Evolutionary conservation across 2,113 vertebrate species (phyloP).

Genomic region (Oxyruncus cristatus): DNA sequence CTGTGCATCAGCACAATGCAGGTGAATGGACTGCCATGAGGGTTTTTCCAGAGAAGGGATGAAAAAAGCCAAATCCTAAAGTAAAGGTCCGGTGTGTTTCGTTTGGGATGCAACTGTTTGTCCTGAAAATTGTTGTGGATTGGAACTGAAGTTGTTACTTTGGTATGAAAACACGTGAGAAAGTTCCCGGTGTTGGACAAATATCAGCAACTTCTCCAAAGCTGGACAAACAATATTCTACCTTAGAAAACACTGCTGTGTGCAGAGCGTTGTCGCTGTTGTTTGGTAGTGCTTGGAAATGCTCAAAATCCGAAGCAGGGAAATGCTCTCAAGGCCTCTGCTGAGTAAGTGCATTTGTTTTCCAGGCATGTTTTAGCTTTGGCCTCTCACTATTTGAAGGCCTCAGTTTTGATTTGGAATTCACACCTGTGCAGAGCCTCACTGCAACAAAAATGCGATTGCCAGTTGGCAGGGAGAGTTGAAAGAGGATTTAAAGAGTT

Average conservation of each 20-base stretch:
- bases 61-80: neutral
- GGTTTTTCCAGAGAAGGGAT: neutral
- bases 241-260: neutral
- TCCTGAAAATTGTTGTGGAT: neutral
- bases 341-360: neutral
- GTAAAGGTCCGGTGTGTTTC: neutral
- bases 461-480: neutral
- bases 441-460: neutral
- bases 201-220: neutral
- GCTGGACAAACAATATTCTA: neutral
- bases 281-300: neutral
- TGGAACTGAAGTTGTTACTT: neutral
- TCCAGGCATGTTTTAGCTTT: neutral
- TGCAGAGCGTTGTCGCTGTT: neutral
- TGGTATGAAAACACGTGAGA: neutral
- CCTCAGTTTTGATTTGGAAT: neutral
- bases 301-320: neutral
- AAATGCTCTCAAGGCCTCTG: neutral
- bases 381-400: neutral
- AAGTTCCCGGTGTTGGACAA: neutral
- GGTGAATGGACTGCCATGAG: slow-evolving; percentile 66
- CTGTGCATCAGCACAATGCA: slow-evolving; percentile 98
- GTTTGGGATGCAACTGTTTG: neutral
- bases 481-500: neutral
- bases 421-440: neutral